Base-by-base conservation (phyloP, 1,140 invertebrate genomes). In the Drosophila tani region DNA sequence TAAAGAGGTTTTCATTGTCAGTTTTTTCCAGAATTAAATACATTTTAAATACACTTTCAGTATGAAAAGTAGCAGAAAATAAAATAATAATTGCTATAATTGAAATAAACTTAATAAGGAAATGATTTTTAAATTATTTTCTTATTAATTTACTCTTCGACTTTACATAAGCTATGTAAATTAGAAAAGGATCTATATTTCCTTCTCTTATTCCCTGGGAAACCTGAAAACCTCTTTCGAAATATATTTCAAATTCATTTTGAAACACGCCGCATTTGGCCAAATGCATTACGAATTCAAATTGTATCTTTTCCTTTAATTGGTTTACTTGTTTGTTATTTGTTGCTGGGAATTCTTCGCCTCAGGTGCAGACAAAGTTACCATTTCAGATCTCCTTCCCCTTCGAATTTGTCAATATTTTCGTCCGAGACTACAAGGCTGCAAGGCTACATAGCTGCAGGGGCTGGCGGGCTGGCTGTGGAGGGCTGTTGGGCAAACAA, bases 251-350 rank as follows among this genome's bases (percentile, higher is more conserved):
- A 40, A 62, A 77, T 77, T 41, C 32, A 69, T 60, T 77, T 69
- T 17, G 11, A 66, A 68, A 57, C 55, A 24, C 17, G 3, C 8
- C 3, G 43, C 15, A 7, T 66, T 69, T 62, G 19, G 35, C 60
- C 50, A 75, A 71, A 78, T 79, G 74, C 62, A 87, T 87, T 85
- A 68, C 46, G 68, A 66, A 90, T 90, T 90, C 81, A 81, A 87
- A 81, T 79, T 85, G 81, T 90, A 90, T 90, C 74, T 88, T 87
- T 70, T 85, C 74, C 69, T 79, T 87, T 88, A 88, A 88, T 90
- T 88, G 85, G 85, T 83, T 84, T 56, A 79, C 85, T 90, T 88
- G 84, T 88, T 90, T 84, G 85, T 81, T 87, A 55, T 71, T 86
- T 62, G 75, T 75, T 67, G 49, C 63, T 46, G 71, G 47, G 21